phyloP scores from a whole-genome alignment of 2,113 vertebrate species.

The Carassius gibelio region DNA sequence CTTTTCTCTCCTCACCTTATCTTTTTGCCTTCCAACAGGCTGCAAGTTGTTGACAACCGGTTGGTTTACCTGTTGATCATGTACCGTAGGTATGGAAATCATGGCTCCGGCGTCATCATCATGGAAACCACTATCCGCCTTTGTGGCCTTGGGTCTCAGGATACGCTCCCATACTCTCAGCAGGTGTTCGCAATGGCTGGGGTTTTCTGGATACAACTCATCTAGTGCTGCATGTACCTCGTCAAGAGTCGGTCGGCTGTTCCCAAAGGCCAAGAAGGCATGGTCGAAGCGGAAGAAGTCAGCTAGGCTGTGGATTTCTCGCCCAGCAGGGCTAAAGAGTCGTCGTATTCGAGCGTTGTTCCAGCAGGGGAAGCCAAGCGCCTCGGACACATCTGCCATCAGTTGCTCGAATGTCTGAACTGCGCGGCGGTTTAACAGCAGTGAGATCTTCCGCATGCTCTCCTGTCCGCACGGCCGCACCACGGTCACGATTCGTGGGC shows the following conservation, averaged over 20 bases:
- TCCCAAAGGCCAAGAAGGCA: constrained; percentile 88
- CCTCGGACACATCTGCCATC: constrained; percentile 88
- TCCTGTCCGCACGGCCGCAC: constrained; percentile 79
- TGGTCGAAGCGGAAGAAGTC: constrained; percentile 91
- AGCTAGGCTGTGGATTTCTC: constrained; percentile 77
- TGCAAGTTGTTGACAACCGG: constrained; percentile 53
- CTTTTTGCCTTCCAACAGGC: constrained; percentile 42
- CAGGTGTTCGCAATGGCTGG: constrained; percentile 68
- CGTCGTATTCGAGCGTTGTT: constrained; percentile 87
- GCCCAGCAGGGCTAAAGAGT: constrained; percentile 83
- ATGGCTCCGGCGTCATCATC: constrained; percentile 39
- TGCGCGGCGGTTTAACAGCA: constrained; percentile 88
- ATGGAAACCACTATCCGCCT: constrained; percentile 75
- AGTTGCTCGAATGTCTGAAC: constrained; percentile 92
- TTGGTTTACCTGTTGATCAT: background rate
- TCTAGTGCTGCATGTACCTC: constrained; percentile 82
- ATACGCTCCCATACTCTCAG: constrained; percentile 78
- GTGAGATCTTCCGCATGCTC: constrained; percentile 81
- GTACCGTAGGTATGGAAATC: background rate
- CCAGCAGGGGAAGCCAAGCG: constrained; percentile 89
- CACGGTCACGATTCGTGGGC: constrained; percentile 88
- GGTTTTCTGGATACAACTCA: constrained; percentile 84
- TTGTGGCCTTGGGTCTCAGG: constrained; percentile 77
- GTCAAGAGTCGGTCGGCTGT: constrained; percentile 80
- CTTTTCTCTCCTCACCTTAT: constrained; percentile 39